Evolutionary conservation across 2,113 vertebrate species (phyloP).

Genomic region (Dunckerocampus dactyliophorus): DNA sequence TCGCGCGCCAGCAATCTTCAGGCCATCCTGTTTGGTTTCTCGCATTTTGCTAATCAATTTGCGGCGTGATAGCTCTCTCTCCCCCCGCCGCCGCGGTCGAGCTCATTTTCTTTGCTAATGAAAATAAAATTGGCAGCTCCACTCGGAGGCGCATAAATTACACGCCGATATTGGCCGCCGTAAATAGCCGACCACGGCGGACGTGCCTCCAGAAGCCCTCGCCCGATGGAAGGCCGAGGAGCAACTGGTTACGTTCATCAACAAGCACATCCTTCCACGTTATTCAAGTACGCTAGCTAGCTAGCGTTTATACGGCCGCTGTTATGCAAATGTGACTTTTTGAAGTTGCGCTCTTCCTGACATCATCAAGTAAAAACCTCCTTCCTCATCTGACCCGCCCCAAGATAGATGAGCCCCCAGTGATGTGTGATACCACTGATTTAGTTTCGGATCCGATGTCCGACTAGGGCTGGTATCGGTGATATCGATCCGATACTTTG

Average conservation of each 20-base stretch:
- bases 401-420: too few relatives aligned
- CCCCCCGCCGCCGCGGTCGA: background rate
- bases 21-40: slow-evolving; percentile 3
- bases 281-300: background rate
- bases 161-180: slow-evolving; percentile 26
- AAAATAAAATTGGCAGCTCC: slow-evolving; percentile 28
- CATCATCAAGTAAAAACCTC: too few relatives aligned
- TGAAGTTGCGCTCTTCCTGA: too few relatives aligned
- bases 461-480: too few relatives aligned
- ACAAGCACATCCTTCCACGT: background rate
- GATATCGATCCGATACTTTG: too few relatives aligned
- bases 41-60: slow-evolving; percentile 10
- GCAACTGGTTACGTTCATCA: background rate
- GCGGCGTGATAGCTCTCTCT: background rate
- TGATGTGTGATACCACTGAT: too few relatives aligned
- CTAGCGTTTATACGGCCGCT: too few relatives aligned
- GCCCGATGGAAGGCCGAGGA: slow-evolving; percentile 21
- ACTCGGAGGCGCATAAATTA: slow-evolving; percentile 24
- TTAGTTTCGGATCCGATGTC: too few relatives aligned
- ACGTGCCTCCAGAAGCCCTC: slow-evolving; percentile 22
- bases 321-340: slow-evolving; percentile 9
- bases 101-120: slow-evolving; percentile 29
- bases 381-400: too few relatives aligned
- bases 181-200: slow-evolving; percentile 31
- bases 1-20: too few relatives aligned